Evolutionary conservation across 2,797 vertebrate species (phyloP).

Genomic region (Etheostoma nigrum): DNA sequence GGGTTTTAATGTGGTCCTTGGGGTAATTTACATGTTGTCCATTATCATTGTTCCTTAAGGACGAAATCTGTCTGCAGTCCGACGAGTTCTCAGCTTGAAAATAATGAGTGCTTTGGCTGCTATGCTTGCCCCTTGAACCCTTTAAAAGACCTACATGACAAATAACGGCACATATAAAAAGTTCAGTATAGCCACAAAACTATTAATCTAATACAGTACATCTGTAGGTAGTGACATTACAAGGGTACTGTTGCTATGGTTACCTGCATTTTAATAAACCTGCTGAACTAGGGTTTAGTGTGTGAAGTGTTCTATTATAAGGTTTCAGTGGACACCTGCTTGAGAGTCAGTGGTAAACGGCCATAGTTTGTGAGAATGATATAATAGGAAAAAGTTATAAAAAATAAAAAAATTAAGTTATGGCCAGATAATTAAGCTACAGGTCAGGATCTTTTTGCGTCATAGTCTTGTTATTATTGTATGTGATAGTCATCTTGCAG

Average conservation of each 20-base stretch:
- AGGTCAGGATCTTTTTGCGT: background rate
- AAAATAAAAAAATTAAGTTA: background rate
- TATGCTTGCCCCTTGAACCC: background rate
- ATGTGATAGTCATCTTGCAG: background rate
- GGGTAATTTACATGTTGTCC: constrained; percentile 47
- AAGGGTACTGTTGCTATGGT: constrained; percentile 38
- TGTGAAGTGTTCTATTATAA: constrained; percentile 6
- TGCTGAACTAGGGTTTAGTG: constrained; percentile 9
- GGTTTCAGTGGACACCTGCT: background rate
- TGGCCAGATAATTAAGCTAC: background rate
- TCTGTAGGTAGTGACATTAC: background rate
- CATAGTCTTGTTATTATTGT: background rate
- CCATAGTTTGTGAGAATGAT: constrained; percentile 7
- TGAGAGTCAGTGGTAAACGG: background rate
- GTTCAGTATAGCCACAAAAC: background rate
- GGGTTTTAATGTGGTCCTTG: constrained; percentile 40
- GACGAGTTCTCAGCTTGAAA: background rate
- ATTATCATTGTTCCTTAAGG: constrained; percentile 33
- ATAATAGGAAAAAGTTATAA: background rate
- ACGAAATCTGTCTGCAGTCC: constrained; percentile 12
- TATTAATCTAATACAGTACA: background rate
- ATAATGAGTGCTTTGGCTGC: constrained; percentile 14
- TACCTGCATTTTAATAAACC: constrained; percentile 29
- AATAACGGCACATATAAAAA: background rate
- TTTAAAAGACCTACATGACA: background rate